These are phyloP conservation scores for Genyomyrus donnyi DNA, from an alignment of 2,113 vertebrate species.

Conservation along the genomic window DNA sequence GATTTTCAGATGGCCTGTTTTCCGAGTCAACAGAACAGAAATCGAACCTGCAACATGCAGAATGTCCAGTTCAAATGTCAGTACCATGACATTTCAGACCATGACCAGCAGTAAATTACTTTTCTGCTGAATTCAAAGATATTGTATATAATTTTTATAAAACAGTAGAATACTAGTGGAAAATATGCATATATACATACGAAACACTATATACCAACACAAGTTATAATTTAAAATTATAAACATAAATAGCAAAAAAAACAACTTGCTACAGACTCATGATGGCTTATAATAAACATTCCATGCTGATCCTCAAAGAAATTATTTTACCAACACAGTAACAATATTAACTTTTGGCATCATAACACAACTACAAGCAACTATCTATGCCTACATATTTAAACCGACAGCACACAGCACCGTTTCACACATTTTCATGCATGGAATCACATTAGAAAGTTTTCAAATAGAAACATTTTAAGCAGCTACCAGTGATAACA, in stretches of 20 bases:
- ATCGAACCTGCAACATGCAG: constrained; percentile 70
- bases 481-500: background rate
- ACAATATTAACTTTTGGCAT: background rate
- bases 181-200: background rate
- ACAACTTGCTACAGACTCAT: background rate
- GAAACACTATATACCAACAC: background rate
- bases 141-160: background rate
- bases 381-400: background rate
- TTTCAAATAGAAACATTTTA: background rate
- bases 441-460: background rate
- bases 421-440: background rate
- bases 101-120: background rate
- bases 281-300: background rate
- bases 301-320: background rate
- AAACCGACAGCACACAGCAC: background rate
- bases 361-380: background rate
- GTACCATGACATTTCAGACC: background rate
- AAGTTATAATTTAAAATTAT: background rate
- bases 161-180: background rate
- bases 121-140: background rate
- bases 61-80: background rate
- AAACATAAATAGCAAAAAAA: background rate
- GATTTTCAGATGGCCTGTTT: constrained; percentile 88
- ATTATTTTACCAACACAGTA: background rate
- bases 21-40: constrained; percentile 72